Conservation (phyloP, 2,113 vertebrate species). For the Neodontobutis hainanensis region DNA sequence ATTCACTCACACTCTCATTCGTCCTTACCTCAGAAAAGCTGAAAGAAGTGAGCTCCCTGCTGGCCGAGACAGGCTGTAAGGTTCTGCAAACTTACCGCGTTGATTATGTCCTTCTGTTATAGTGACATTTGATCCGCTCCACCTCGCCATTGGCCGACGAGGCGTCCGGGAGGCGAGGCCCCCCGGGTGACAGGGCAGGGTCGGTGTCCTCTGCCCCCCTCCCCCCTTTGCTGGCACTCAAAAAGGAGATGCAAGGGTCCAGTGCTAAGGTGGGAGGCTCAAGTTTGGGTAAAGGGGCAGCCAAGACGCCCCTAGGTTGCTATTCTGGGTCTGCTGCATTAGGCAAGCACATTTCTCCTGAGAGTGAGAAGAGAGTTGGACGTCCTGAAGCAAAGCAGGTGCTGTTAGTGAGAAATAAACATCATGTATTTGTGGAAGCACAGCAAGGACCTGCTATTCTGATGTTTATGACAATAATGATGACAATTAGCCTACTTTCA, state of each 20-base stretch:
- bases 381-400: slow-evolving; percentile 43
- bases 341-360: slow-evolving; percentile 76
- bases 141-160: slow-evolving; percentile 81
- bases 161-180: slow-evolving; percentile 42
- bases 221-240: slow-evolving; percentile 74
- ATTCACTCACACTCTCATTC: slow-evolving; percentile 39
- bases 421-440: slow-evolving; percentile 18
- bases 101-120: slow-evolving; percentile 87
- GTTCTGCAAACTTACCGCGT: slow-evolving; percentile 78
- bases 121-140: slow-evolving; percentile 85
- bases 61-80: slow-evolving; percentile 79
- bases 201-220: slow-evolving; percentile 66
- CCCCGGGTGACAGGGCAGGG: slow-evolving; percentile 17
- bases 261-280: slow-evolving; percentile 68
- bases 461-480: no score
- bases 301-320: slow-evolving; percentile 72
- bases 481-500: no score
- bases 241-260: slow-evolving; percentile 78
- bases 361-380: slow-evolving; percentile 27
- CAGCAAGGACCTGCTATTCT: not conserved
- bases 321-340: slow-evolving; percentile 85
- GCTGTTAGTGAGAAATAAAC: slow-evolving; percentile 42
- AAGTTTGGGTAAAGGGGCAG: slow-evolving; percentile 73
- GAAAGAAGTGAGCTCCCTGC: slow-evolving; percentile 84
- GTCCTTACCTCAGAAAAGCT: slow-evolving; percentile 84